Evolutionary conservation across 2,797 vertebrate species (phyloP).

Genomic region (Mionectes olivaceus): DNA sequence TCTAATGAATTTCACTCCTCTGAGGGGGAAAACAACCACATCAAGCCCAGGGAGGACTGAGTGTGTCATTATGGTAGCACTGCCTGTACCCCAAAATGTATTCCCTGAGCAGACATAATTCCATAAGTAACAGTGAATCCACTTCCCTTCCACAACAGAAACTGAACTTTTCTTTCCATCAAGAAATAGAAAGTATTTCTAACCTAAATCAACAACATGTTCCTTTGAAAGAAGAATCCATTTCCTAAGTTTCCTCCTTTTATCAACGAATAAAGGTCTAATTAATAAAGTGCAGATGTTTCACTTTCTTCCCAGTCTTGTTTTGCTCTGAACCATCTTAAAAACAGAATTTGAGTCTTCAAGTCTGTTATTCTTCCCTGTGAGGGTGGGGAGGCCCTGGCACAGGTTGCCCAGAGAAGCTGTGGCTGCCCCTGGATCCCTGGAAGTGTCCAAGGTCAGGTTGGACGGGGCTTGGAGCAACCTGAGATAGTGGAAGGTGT

Average conservation of each 20-base stretch:
- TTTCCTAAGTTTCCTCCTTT: background rate
- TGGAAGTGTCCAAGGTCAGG: background rate
- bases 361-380: background rate
- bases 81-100: background rate
- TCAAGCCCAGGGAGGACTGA: background rate
- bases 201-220: background rate
- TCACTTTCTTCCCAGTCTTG: background rate
- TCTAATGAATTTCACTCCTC: background rate
- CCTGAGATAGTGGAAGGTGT: background rate
- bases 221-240: background rate
- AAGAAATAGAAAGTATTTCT: background rate
- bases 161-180: background rate
- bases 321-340: background rate
- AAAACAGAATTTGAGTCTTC: background rate
- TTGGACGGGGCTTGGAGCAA: background rate
- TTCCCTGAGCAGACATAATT: background rate
- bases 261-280: background rate
- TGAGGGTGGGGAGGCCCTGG: background rate
- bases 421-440: background rate
- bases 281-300: background rate
- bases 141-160: background rate
- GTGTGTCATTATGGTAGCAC: background rate
- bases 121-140: background rate
- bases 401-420: background rate
- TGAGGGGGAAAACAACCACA: background rate